Evolutionary conservation across 37 sponge, comb jelly and placozoan species (phyloP).

Genomic region (Chondrosia reniformis): DNA sequence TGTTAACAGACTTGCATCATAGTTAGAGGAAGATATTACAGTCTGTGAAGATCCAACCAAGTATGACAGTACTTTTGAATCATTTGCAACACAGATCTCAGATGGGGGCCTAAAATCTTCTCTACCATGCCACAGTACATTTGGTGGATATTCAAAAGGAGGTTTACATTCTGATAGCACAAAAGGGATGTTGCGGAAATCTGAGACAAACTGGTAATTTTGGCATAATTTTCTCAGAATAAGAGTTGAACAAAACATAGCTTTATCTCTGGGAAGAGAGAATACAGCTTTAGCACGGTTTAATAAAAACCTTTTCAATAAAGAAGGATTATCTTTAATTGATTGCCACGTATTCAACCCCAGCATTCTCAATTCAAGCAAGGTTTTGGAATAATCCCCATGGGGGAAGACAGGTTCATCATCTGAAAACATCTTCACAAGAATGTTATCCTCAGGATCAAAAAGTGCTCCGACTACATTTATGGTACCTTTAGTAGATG

Average conservation of each 20-base stretch:
- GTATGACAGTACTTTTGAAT: background rate
- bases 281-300: conserved; percentile 26
- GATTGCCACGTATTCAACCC: conserved; percentile 45
- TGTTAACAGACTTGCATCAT: too few relatives aligned
- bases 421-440: conserved; percentile 18
- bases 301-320: background rate
- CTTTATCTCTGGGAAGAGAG: background rate
- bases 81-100: background rate
- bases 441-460: conserved; percentile 26
- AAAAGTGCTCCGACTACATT: conserved; percentile 25
- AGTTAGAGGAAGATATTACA: background rate
- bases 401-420: conserved; percentile 30
- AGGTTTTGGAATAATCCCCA: background rate
- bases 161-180: background rate
- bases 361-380: background rate
- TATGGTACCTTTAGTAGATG: background rate
- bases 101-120: conserved; percentile 7
- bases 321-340: background rate
- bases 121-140: conserved; percentile 29
- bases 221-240: too few relatives aligned
- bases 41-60: conserved; percentile 32
- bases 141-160: conserved; percentile 22
- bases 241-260: background rate
- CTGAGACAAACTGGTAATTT: too few relatives aligned
- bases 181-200: conserved; percentile 13